Conservation (phyloP, 2,888 invertebrate species). For the Apotomis capreana region DNA sequence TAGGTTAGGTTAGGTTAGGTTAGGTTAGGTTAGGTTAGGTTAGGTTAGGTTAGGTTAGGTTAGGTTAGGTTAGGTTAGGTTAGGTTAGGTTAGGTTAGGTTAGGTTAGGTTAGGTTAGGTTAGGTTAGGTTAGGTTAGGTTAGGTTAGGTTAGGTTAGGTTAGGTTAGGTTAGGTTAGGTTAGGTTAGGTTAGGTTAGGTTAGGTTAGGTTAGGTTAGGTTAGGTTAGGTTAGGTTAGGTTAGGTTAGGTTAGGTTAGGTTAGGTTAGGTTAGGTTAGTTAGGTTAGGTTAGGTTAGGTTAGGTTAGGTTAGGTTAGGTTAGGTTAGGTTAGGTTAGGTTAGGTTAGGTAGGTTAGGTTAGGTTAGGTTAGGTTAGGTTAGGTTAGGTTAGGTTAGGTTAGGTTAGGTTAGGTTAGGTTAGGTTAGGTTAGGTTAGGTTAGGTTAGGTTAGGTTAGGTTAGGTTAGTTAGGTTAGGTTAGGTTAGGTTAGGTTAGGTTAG, state of each 20-base stretch:
- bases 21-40: constrained; percentile 46
- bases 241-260: constrained; percentile 46
- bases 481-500: constrained; percentile 47
- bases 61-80: constrained; percentile 47
- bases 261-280: constrained; percentile 49
- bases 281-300: constrained; percentile 46
- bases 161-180: constrained; percentile 47
- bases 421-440: constrained; percentile 44
- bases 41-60: constrained; percentile 44
- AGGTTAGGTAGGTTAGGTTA: too few species aligned
- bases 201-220: constrained; percentile 45
- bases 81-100: constrained; percentile 48
- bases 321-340: constrained; percentile 46
- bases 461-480: constrained; percentile 49
- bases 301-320: constrained; percentile 48
- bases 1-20: constrained; percentile 44
- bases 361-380: too few species aligned
- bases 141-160: constrained; percentile 50
- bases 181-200: constrained; percentile 49
- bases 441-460: constrained; percentile 48
- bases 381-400: constrained; percentile 47
- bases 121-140: constrained; percentile 46
- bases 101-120: constrained; percentile 45
- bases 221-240: constrained; percentile 47
- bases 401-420: constrained; percentile 49